These are phyloP conservation scores for Catostylus mosaicus DNA, from an alignment of 30 jellyfish, hydroid and myxozoan species.

Conservation along the genomic window DNA sequence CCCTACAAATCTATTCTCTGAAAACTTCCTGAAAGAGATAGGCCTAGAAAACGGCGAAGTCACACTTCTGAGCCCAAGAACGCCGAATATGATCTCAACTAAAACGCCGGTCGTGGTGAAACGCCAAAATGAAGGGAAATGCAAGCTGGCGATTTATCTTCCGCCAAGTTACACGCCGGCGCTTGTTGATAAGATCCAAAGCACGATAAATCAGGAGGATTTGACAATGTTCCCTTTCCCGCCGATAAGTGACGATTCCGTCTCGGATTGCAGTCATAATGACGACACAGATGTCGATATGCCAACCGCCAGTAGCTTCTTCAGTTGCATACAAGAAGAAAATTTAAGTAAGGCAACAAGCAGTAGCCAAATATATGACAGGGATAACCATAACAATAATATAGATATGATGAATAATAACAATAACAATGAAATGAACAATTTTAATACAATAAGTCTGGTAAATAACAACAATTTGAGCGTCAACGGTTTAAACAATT, in stretches of 20 bases:
- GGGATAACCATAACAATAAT: conserved; percentile 40
- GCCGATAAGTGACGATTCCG: conserved; percentile 73
- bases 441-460: background rate
- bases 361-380: conserved; percentile 5
- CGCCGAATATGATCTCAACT: conserved; percentile 66
- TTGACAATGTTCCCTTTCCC: conserved; percentile 87
- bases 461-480: background rate
- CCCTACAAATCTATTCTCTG: conserved; percentile 68
- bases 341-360: conserved; percentile 9
- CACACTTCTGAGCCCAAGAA: conserved; percentile 65
- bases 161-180: conserved; percentile 93
- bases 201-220: conserved; percentile 67
- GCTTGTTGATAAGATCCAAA: conserved; percentile 63
- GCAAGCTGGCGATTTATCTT: conserved; percentile 66
- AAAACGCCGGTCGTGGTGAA: conserved; percentile 77
- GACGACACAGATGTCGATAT: conserved; percentile 57
- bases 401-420: conserved; percentile 6
- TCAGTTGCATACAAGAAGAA: conserved; percentile 40
- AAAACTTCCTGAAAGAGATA: conserved; percentile 61
- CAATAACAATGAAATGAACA: background rate
- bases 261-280: conserved; percentile 68
- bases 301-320: conserved; percentile 28
- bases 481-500: background rate
- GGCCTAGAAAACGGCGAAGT: conserved; percentile 70
- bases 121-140: conserved; percentile 73